Base-by-base conservation (phyloP, 1,140 invertebrate species). In the Drosophila nigromelanica region DNA sequence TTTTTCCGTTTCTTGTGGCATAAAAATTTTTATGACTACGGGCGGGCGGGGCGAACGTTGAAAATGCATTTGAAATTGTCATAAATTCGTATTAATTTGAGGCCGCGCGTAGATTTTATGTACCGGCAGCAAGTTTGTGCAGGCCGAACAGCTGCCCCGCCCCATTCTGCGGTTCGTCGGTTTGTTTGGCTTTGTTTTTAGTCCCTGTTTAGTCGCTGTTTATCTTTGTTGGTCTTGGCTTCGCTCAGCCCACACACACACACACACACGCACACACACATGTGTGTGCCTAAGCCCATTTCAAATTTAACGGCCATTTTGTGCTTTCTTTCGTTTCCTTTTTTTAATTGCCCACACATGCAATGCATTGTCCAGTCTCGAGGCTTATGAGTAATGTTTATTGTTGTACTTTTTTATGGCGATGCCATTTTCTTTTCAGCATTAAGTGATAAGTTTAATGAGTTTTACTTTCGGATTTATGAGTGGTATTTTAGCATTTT, bases 61-160 rank as follows among this genome's bases (percentile, higher is more conserved):
- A 62, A 77, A 77, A 77, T 77, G 74, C 74, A 77, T 77, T 77
- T 74, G 69, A 77, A 77, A 77, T 74, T 77, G 74, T 77, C 74
- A 77, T 77, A 77, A 77, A 77, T 77, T 77, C 74, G 71, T 77
- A 77, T 77, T 77, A 74, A 77, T 77, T 77, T 77, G 71, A 73
- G 64, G 63, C 54, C 58, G 59, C 54, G 52, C 63, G 59, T 74
- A 73, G 69, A 68, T 76, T 76, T 76, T 69, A 76, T 76, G 63
- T 72, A 42, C 18, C 45, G 18, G 7, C 24, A 37, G 21, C 39
- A 54, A 50, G 61, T 43, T 42, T 21, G 43, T 42, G 33, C 8
- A 14, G 18, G n/a, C 14, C 27, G 18, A 8, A 33, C 15, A 8
- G 47, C 39, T 1, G 39, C 3, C 48, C 12, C 30, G 7, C 18